Evolutionary conservation across 2,113 vertebrate genomes (phyloP).

Genomic region (Nansenia antarctica): DNA sequence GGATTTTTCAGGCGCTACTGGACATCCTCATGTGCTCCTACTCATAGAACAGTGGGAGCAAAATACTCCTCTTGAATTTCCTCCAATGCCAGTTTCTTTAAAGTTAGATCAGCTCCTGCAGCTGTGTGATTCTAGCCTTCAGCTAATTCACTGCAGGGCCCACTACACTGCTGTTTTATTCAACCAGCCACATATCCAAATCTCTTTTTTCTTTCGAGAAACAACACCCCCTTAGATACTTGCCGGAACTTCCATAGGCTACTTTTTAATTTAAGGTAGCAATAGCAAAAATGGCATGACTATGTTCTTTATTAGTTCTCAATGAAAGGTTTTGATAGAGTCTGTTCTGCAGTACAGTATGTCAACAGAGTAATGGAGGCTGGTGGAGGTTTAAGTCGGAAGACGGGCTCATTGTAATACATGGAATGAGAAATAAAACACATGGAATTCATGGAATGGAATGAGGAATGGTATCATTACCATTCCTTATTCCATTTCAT

Average conservation of each 20-base stretch:
- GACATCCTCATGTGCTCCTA: neutral
- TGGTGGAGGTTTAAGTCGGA: no score
- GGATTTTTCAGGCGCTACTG: neutral
- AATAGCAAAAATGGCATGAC: neutral
- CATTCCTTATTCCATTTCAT: no score
- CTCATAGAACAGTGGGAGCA: conserved; percentile 21
- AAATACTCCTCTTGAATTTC: conserved; percentile 17
- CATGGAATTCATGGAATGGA: no score
- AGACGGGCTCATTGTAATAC: no score
- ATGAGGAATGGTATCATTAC: no score
- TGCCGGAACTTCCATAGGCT: neutral
- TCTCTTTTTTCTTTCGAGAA: conserved; percentile 39
- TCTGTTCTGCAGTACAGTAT: no score
- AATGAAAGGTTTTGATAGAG: no score
- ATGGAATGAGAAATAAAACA: no score
- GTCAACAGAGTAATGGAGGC: no score
- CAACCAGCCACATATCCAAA: conserved; percentile 26
- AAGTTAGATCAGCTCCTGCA: conserved; percentile 41
- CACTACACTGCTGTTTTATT: conserved; percentile 41
- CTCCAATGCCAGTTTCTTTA: conserved; percentile 37
- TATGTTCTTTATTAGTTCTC: no score
- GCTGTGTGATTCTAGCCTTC: conserved; percentile 45
- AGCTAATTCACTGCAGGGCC: conserved; percentile 34
- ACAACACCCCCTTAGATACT: neutral
- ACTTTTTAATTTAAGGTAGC: neutral